Percentiles rank a stretch among this genome's conserved stretches.
These are phyloP conservation scores for Austrolebias charrua DNA, from an alignment of 2,797 vertebrate genomes.

Conservation along the genomic window DNA sequence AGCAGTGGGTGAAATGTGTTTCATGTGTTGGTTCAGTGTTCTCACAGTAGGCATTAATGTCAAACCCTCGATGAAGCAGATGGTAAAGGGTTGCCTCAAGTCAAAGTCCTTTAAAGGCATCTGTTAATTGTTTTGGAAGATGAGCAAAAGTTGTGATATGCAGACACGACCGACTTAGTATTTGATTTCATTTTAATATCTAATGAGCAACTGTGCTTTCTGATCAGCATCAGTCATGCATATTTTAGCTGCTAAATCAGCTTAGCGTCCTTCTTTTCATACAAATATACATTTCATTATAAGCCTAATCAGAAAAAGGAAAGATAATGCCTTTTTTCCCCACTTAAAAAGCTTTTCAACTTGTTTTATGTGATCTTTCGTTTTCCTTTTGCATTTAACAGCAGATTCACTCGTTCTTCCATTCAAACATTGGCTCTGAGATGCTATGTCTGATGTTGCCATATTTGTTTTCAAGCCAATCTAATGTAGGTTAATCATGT, in stretches of 20 bases:
- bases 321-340: background rate
- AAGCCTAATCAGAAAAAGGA: slow-evolving; percentile 1
- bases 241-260: background rate
- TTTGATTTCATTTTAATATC: slow-evolving; percentile 41
- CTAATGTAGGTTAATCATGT: no score
- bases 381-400: background rate
- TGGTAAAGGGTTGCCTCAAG: slow-evolving; percentile 72
- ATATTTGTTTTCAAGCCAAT: no score
- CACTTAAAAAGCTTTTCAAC: background rate
- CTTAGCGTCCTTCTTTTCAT: background rate
- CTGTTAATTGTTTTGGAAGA: slow-evolving; percentile 75
- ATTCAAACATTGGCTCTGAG: no score
- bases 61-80: slow-evolving; percentile 71
- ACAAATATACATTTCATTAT: background rate
- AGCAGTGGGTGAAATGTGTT: slow-evolving; percentile 49
- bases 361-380: background rate
- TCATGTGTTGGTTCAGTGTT: slow-evolving; percentile 36
- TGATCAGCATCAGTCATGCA: slow-evolving; percentile 17
- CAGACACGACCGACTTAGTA: slow-evolving; percentile 33
- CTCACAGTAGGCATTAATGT: slow-evolving; percentile 67
- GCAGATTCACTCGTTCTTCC: background rate
- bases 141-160: slow-evolving; percentile 38
- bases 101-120: slow-evolving; percentile 71
- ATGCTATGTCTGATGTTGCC: no score
- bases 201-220: slow-evolving; percentile 24